These are phyloP conservation scores for Aleadryas rufinucha DNA, from an alignment of 2,113 vertebrate species.

Conservation along the genomic window DNA sequence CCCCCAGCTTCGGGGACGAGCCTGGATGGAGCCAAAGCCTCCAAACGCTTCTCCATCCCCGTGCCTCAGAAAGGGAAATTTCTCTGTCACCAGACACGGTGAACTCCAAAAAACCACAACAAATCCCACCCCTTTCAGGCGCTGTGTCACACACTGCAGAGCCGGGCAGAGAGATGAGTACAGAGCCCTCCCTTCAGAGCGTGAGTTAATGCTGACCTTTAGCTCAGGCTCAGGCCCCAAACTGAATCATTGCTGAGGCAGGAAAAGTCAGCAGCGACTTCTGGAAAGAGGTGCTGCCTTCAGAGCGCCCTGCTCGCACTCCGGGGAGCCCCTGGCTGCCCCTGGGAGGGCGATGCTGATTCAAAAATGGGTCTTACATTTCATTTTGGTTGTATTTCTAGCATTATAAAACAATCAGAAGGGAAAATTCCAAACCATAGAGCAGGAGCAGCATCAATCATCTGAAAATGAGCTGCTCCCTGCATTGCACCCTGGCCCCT, in stretches of 20 bases:
- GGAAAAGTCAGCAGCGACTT: not conserved
- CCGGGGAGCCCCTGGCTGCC: not conserved
- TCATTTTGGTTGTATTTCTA: not conserved
- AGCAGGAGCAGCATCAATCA: not conserved
- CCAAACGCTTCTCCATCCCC: not conserved
- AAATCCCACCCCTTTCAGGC: not conserved
- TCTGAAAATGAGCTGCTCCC: not conserved
- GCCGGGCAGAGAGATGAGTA: not conserved
- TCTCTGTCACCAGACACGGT: not conserved
- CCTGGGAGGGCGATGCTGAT: not conserved
- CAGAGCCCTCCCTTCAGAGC: not conserved
- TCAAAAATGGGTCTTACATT: not conserved
- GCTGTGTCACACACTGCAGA: not conserved
- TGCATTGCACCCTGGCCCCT: not conserved
- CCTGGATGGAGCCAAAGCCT: not conserved
- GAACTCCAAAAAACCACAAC: not conserved
- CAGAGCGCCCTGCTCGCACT: not conserved
- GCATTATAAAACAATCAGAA: not conserved
- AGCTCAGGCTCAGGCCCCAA: not conserved
- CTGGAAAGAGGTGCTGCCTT: not conserved
- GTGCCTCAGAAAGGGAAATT: not conserved
- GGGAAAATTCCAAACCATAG: not conserved
- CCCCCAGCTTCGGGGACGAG: not conserved
- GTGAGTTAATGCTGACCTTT: constrained; percentile 22
- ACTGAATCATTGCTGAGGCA: not conserved